A percentile compares a stretch with the other conserved stretches of the same genome.
Conservation (phyloP, 2,888 invertebrate species). For the Eupithecia subumbrata region DNA sequence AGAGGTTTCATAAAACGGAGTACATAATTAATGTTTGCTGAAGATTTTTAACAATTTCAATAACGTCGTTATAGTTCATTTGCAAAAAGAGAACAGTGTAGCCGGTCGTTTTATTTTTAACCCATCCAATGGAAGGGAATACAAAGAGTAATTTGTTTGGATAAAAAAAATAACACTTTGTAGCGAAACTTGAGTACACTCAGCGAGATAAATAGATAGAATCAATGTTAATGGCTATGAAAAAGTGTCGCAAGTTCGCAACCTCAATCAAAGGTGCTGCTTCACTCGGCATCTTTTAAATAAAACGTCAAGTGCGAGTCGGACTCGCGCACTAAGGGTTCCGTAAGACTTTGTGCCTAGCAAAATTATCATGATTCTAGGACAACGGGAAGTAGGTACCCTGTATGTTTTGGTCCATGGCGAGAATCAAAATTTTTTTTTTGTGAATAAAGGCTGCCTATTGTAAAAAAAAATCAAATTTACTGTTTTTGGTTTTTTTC, state of each 20-base stretch:
- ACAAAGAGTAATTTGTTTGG: neutral
- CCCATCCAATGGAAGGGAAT: neutral
- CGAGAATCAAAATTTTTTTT: no score
- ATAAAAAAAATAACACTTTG: conserved; percentile 2
- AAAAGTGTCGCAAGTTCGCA: neutral
- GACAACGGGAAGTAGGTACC: no score
- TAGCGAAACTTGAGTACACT: conserved; percentile 3
- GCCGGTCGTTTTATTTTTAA: neutral
- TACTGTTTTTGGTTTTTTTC: no score
- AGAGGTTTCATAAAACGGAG: conserved; percentile 19
- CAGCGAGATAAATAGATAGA: neutral
- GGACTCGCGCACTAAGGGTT: no score
- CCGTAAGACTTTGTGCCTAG: no score
- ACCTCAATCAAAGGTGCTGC: neutral
- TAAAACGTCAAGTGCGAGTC: no score
- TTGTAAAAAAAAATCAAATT: no score
- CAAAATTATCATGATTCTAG: no score
- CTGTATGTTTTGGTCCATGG: no score
- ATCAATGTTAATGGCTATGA: neutral
- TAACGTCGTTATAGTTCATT: conserved; percentile 20
- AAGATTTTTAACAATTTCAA: conserved; percentile 20
- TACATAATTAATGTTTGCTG: conserved; percentile 22
- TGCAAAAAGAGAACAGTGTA: neutral
- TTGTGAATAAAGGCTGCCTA: no score
- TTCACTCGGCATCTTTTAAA: neutral